A percentile compares a stretch with the other conserved stretches of the same genome.
These are phyloP conservation scores for Poecilobothrus nobilitatus DNA, from an alignment of 2,888 invertebrate species.

Conservation along the genomic window DNA sequence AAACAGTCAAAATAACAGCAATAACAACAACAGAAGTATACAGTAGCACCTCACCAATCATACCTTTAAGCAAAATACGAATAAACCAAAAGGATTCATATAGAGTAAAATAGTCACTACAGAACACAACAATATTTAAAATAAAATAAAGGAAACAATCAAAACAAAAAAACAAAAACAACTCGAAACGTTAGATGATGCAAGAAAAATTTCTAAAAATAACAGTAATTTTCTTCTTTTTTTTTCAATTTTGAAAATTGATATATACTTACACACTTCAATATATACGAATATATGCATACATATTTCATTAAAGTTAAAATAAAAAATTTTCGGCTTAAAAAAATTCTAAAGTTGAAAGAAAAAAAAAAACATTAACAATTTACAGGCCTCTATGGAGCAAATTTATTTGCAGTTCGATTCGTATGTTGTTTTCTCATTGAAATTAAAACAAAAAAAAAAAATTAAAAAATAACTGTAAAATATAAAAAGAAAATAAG, in stretches of 20 bases:
- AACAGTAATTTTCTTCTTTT: too few species aligned
- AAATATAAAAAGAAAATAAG: neutral
- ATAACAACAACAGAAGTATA: neutral
- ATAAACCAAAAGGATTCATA: neutral
- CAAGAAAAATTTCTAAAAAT: neutral
- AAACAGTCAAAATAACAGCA: neutral
- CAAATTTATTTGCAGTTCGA: conserved; percentile 23
- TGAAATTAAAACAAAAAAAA: too few species aligned
- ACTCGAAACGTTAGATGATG: neutral
- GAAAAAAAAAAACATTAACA: conserved; percentile 13
- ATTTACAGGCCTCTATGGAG: conserved; percentile 19
- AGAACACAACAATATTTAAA: neutral
- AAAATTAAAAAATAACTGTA: neutral
- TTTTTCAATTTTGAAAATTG: too few species aligned
- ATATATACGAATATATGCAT: neutral
- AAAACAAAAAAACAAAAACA: neutral
- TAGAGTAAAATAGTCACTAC: neutral
- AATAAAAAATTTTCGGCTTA: neutral
- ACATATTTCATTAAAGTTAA: neutral
- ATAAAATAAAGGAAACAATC: neutral
- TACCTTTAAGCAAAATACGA: too few species aligned
- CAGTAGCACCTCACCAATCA: neutral
- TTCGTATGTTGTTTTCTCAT: conserved; percentile 14
- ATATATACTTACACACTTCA: neutral
- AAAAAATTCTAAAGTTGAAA: neutral